Evolutionary conservation across 2,113 vertebrate species (phyloP).

Genomic region (Proteles cristata): DNA sequence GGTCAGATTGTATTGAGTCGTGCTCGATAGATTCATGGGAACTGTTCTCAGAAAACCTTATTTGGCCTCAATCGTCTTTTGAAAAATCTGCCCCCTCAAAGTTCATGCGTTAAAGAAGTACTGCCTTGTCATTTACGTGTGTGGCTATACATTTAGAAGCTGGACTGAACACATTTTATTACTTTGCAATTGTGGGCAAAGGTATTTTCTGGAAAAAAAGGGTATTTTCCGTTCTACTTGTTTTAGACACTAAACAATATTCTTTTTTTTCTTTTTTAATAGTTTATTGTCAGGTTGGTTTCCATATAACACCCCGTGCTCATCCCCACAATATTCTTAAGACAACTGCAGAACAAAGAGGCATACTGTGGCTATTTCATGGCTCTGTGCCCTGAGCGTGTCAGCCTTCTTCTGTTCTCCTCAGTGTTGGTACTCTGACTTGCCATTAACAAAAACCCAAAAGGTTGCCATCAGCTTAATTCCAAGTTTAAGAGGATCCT

Average conservation of each 20-base stretch:
- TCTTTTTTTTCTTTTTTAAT: background rate
- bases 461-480: background rate
- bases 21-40: constrained; percentile 46
- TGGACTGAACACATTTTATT: background rate
- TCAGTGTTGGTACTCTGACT: background rate
- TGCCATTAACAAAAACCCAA: background rate
- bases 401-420: background rate
- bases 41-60: constrained; percentile 48
- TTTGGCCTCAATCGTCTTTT: background rate
- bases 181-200: constrained; percentile 34
- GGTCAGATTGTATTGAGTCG: constrained; percentile 46
- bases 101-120: constrained; percentile 2
- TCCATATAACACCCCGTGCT: too few relatives aligned
- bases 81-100: background rate
- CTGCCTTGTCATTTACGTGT: background rate
- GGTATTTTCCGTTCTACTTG: background rate
- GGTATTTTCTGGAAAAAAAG: background rate
- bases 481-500: background rate
- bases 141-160: background rate
- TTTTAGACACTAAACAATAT: background rate
- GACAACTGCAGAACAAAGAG: background rate
- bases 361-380: background rate
- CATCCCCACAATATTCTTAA: background rate
- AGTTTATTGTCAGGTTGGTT: too few relatives aligned
- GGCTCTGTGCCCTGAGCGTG: background rate